Conservation (phyloP, 2,888 invertebrate species). For the Timandra comae region DNA sequence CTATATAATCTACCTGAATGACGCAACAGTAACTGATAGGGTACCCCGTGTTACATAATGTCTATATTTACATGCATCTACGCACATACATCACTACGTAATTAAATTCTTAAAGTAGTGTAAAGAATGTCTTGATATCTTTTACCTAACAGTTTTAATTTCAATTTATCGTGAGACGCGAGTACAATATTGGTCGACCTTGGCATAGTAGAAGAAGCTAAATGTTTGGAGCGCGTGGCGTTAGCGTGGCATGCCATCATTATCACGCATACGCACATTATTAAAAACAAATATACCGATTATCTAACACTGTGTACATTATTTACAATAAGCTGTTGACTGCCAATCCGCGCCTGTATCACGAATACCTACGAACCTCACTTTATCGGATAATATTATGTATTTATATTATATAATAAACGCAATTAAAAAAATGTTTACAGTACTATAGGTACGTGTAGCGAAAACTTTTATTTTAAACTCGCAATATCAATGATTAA, state of each 20-base stretch:
- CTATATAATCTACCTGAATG: background rate
- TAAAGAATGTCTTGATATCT: too few relatives aligned
- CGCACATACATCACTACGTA: background rate
- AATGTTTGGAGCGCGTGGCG: slow-evolving; percentile 30
- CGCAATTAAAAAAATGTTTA: too few relatives aligned
- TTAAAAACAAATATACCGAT: slow-evolving; percentile 22
- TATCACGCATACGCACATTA: slow-evolving; percentile 21
- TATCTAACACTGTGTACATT: slow-evolving; percentile 23
- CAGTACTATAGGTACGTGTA: too few relatives aligned
- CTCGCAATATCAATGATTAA: too few relatives aligned
- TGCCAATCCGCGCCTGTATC: slow-evolving; percentile 17
- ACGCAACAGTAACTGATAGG: background rate
- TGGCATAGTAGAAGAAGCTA: slow-evolving; percentile 48
- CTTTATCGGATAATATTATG: too few relatives aligned
- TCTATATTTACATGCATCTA: background rate
- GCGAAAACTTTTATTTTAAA: too few relatives aligned
- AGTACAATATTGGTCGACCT: slow-evolving; percentile 51
- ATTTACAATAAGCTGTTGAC: slow-evolving; percentile 4
- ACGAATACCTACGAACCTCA: too few relatives aligned
- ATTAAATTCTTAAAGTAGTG: too few relatives aligned
- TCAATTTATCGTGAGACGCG: slow-evolving; percentile 43
- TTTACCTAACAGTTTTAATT: too few relatives aligned
- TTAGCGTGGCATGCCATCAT: slow-evolving; percentile 30
- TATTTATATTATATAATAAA: too few relatives aligned
- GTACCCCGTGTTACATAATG: background rate